Conservation (phyloP, 2,113 vertebrate species). For the Nipponia nippon region DNA sequence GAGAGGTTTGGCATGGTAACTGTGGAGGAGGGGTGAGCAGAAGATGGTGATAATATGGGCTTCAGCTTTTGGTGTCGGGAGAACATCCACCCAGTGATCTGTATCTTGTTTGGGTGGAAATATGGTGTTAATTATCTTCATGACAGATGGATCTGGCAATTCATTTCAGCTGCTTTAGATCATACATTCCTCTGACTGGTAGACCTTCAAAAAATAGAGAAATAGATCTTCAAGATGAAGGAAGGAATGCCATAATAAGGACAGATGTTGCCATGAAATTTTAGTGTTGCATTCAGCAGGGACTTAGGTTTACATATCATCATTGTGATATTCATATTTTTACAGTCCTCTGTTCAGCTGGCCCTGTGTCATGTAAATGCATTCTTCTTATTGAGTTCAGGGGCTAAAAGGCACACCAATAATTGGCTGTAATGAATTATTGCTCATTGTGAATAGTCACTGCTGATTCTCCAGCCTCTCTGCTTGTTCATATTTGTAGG, state of each 20-base stretch:
- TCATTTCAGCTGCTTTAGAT: constrained; percentile 35
- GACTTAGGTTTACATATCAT: background rate
- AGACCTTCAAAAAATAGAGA: constrained; percentile 17
- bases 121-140: constrained; percentile 43
- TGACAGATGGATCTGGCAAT: constrained; percentile 50
- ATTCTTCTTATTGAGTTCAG: background rate
- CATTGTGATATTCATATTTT: background rate
- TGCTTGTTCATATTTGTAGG: background rate
- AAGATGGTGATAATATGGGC: background rate
- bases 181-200: constrained; percentile 22
- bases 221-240: constrained; percentile 29
- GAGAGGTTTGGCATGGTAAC: constrained; percentile 43
- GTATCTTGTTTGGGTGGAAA: constrained; percentile 46
- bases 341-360: background rate
- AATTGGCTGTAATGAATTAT: background rate
- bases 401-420: background rate
- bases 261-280: background rate
- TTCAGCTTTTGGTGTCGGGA: constrained; percentile 44
- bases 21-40: background rate
- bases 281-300: background rate
- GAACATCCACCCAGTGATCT: constrained; percentile 26
- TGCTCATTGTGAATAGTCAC: background rate
- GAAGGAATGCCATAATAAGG: constrained; percentile 41
- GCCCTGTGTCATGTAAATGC: background rate
- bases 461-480: background rate